phyloP scores from a whole-genome alignment of 1,140 invertebrate species.

The Micrasema minimum region DNA sequence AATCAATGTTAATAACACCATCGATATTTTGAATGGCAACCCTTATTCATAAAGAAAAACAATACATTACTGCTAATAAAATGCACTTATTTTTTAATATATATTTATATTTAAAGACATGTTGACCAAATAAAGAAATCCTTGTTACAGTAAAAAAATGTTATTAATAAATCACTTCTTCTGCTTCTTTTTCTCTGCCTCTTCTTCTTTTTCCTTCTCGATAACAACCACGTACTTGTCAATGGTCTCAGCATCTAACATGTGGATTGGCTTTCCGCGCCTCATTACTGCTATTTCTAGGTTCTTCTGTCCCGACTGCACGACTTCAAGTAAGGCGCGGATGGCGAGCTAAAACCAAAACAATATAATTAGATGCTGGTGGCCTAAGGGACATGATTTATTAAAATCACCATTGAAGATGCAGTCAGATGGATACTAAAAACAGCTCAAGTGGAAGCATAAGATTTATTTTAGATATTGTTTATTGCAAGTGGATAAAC shows the following conservation, averaged over 20 bases:
- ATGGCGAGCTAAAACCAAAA: constrained; percentile 85
- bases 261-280: constrained; percentile 81
- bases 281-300: constrained; percentile 98
- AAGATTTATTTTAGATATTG: no score
- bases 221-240: constrained; percentile 93
- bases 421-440: no score
- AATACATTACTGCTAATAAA: no score
- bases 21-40: no score
- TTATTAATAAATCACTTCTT: constrained; percentile 77
- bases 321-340: constrained; percentile 95
- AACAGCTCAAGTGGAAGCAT: no score
- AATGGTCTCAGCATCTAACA: constrained; percentile 91
- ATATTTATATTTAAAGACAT: constrained; percentile 39
- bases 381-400: no score
- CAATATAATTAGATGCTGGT: no score
- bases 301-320: constrained; percentile 98
- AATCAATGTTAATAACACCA: no score
- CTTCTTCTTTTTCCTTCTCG: constrained; percentile 98
- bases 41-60: no score
- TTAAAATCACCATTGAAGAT: no score
- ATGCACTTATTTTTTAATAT: constrained; percentile 17
- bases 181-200: constrained; percentile 97
- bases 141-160: constrained; percentile 51
- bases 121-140: constrained; percentile 28
- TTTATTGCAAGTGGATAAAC: no score